Percentiles rank a stretch among this genome's conserved stretches.
Conservation (phyloP, 2,888 invertebrate genomes). For the Cheilosia impressa region DNA sequence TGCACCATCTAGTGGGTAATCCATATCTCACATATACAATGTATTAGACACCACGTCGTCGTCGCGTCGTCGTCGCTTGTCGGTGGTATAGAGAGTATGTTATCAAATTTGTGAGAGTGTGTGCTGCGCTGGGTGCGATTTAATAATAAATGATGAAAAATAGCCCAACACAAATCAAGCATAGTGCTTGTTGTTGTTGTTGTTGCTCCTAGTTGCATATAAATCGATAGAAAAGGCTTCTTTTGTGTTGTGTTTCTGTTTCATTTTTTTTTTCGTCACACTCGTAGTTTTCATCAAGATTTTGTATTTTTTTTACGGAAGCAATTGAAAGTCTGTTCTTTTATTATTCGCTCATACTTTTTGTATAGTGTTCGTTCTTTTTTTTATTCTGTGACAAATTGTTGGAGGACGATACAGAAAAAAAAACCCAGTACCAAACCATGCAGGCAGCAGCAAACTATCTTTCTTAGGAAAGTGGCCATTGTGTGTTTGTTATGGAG, state of each 20-base stretch:
- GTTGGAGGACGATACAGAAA: constrained; percentile 54
- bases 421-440: constrained; percentile 33
- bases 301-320: constrained; percentile 50
- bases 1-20: constrained; percentile 71
- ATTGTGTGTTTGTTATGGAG: constrained; percentile 20
- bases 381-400: constrained; percentile 27
- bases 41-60: constrained; percentile 67
- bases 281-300: constrained; percentile 51
- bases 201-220: constrained; percentile 61
- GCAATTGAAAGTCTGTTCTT: constrained; percentile 65
- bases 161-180: constrained; percentile 76
- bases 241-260: constrained; percentile 43
- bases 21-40: constrained; percentile 72
- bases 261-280: constrained; percentile 15
- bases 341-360: constrained; percentile 43
- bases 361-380: constrained; percentile 17
- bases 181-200: constrained; percentile 65
- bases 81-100: constrained; percentile 53
- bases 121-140: constrained; percentile 68
- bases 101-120: constrained; percentile 70
- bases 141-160: constrained; percentile 77
- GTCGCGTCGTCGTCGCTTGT: constrained; percentile 44
- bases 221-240: constrained; percentile 72
- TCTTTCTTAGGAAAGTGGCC: constrained; percentile 15
- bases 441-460: constrained; percentile 51